phyloP scores from a whole-genome alignment of 2,113 vertebrate genomes.

The Theristicus caerulescens region DNA sequence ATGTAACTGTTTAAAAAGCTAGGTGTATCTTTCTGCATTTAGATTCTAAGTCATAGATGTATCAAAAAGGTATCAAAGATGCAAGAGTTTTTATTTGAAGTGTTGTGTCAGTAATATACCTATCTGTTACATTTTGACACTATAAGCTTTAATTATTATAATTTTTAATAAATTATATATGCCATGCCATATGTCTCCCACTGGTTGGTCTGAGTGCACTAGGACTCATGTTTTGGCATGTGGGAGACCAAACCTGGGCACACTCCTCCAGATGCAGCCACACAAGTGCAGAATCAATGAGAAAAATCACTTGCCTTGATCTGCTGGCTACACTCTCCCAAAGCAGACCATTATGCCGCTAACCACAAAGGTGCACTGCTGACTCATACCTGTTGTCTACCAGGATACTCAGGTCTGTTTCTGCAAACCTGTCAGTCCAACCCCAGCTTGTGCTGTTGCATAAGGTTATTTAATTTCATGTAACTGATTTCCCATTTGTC shows the following conservation, averaged over 20 bases:
- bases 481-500: not conserved
- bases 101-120: not conserved
- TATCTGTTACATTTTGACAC: not conserved
- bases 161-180: not conserved
- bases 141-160: not conserved
- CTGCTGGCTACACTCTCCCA: not conserved
- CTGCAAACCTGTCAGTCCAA: not conserved
- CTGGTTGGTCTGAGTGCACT: not conserved
- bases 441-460: not conserved
- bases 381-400: not conserved
- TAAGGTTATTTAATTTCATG: not conserved
- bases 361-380: not conserved
- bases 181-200: not conserved
- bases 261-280: not conserved
- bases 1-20: not conserved
- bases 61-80: not conserved
- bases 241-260: not conserved
- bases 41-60: not conserved
- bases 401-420: not conserved
- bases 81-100: not conserved
- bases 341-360: not conserved
- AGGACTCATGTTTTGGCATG: not conserved
- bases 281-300: not conserved
- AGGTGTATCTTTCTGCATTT: not conserved
- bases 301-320: not conserved